Percentiles rank a stretch among this genome's conserved stretches.
Conservation (phyloP, 2,888 invertebrate species). For the Cheilosia scutellata region DNA sequence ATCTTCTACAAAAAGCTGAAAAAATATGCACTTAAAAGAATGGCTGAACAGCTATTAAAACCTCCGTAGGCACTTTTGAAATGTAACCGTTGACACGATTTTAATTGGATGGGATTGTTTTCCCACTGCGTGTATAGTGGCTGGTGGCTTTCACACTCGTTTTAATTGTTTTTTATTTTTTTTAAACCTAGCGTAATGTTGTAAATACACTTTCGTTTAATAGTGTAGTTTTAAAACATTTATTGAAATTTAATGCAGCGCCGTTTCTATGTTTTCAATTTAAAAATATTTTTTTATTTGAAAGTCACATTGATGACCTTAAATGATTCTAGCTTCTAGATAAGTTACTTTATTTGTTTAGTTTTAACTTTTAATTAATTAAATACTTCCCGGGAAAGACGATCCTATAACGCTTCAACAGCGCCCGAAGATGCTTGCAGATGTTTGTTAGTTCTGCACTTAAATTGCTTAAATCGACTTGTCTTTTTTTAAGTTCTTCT, state of each 20-base stretch:
- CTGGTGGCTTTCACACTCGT: background rate
- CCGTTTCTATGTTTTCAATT: too few species aligned
- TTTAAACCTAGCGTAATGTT: background rate
- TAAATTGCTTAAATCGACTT: too few species aligned
- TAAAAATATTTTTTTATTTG: too few species aligned
- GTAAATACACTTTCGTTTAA: background rate
- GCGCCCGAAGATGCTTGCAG: too few species aligned
- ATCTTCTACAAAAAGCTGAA: background rate
- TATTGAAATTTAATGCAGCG: background rate
- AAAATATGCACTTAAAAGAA: background rate
- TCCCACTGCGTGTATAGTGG: background rate
- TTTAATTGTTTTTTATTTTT: background rate
- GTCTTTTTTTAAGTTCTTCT: too few species aligned
- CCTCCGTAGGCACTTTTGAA: background rate
- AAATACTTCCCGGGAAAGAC: too few species aligned
- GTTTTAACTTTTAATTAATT: too few species aligned
- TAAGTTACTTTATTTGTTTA: too few species aligned
- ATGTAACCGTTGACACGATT: background rate
- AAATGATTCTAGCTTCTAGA: too few species aligned
- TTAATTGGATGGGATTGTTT: conserved; percentile 1
- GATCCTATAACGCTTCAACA: too few species aligned
- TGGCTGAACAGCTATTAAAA: background rate
- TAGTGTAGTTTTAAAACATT: background rate
- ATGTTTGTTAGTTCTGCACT: too few species aligned
- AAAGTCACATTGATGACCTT: too few species aligned